phyloP scores from a whole-genome alignment of 2,797 vertebrate species.

The Acrossocheilus fasciatus region DNA sequence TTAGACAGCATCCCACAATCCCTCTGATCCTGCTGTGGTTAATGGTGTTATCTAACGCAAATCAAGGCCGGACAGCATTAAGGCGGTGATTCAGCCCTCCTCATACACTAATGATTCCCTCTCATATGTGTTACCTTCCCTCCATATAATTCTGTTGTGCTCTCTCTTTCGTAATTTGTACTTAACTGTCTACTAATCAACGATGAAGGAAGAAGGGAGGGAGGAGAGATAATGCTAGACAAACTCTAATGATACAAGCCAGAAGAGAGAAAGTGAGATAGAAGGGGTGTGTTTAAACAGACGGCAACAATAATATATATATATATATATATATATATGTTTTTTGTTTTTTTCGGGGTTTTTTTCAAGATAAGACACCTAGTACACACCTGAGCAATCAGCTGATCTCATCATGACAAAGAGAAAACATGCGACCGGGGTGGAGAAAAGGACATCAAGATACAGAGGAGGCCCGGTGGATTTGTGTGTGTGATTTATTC shows the following conservation, averaged over 20 bases:
- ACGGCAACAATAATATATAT: not conserved
- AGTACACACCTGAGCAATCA: not conserved
- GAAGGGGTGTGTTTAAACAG: not conserved
- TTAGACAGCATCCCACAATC: slow-evolving; percentile 35
- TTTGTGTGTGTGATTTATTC: slow-evolving; percentile 5
- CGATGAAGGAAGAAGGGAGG: not conserved
- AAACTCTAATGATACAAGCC: not conserved
- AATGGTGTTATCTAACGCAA: slow-evolving; percentile 58
- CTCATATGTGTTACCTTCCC: not conserved
- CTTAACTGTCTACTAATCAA: slow-evolving; percentile 45
- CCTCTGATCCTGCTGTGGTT: slow-evolving; percentile 26
- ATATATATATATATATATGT: too few relatives aligned
- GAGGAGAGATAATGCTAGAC: not conserved
- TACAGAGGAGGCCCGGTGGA: not conserved
- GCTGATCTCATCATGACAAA: not conserved
- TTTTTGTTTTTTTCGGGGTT: too few relatives aligned
- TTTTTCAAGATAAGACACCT: not conserved
- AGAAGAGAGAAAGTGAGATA: not conserved
- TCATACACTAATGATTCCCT: slow-evolving; percentile 39
- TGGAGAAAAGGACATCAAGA: slow-evolving; percentile 3
- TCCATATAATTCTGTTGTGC: slow-evolving; percentile 34
- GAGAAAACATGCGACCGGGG: not conserved
- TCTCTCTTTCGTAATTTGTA: slow-evolving; percentile 36
- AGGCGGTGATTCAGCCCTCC: slow-evolving; percentile 51
- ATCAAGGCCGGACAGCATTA: slow-evolving; percentile 44